These are phyloP conservation scores for Cyphomyrmex costatus DNA, from an alignment of 1,140 invertebrate genomes.

Conservation along the genomic window DNA sequence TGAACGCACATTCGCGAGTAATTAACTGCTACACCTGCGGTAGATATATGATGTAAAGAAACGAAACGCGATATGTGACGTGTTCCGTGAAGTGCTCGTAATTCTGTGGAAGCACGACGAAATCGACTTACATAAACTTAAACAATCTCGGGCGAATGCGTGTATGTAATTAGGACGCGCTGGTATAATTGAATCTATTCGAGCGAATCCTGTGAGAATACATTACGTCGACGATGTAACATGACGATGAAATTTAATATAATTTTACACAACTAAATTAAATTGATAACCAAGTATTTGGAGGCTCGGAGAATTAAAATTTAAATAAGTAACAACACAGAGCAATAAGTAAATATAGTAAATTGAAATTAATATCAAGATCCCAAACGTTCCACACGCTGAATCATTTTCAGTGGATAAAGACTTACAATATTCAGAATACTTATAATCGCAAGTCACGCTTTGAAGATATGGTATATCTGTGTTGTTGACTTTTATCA, in stretches of 20 bases:
- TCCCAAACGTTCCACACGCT: too few relatives aligned
- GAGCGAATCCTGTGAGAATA: slow-evolving; percentile 9
- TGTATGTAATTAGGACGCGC: slow-evolving; percentile 39
- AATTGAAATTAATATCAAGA: too few relatives aligned
- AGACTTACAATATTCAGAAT: too few relatives aligned
- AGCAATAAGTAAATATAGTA: too few relatives aligned
- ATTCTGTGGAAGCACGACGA: slow-evolving; percentile 29
- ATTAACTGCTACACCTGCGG: slow-evolving; percentile 36
- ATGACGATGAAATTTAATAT: background rate
- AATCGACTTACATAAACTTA: slow-evolving; percentile 63
- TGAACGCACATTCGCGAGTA: slow-evolving; percentile 38
- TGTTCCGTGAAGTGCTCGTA: slow-evolving; percentile 33
- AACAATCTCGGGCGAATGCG: slow-evolving; percentile 38
- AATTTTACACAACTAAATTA: background rate
- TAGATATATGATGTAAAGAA: slow-evolving; percentile 31
- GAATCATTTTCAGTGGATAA: too few relatives aligned
- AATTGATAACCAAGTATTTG: background rate
- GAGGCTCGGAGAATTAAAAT: too few relatives aligned
- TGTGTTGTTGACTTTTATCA: too few relatives aligned
- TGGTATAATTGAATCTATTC: slow-evolving; percentile 18
- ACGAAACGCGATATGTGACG: slow-evolving; percentile 28
- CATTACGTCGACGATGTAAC: background rate
- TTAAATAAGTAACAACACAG: too few relatives aligned
- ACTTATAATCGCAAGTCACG: too few relatives aligned
- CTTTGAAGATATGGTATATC: too few relatives aligned